Base-by-base conservation (phyloP, 1,140 invertebrate species). In the Caenorhabditis briggsae region DNA sequence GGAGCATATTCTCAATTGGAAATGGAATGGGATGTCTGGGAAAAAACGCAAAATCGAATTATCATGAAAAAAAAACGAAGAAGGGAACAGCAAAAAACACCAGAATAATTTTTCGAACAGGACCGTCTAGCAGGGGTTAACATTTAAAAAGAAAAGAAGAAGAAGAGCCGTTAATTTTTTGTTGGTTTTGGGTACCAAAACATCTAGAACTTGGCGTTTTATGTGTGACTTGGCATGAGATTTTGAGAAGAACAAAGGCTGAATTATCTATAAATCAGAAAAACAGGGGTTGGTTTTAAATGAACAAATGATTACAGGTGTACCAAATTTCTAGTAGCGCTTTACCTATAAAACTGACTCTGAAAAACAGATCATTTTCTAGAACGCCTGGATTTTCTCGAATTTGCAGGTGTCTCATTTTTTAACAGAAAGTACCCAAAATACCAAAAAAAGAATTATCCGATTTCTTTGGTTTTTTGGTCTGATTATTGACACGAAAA, bases 1-100 rank as follows among this genome's bases (percentile, higher is more conserved):
- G 59, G n/a, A 61, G 25, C 59, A 33, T 61, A 61, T 61, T 61
- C 23, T 61, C 23, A 61, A 61, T 61, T 61, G 18, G 25, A 61
- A 61, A 25, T 61, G 18, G 25, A 61, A 61, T 25, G 20, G 59
- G 25, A 61, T 61, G 56, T 18, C 18, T 58, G 56, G 18, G 23
- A 12, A 23, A n/a, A 14, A 25, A 61, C 8, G 59, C 23, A 61
- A 23, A 61, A 61, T 61, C 23, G 59, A 61, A 61, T 61, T 61
- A 61, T 61, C 59, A 61, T 33, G 59, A 20, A 58, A 20, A 58
- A 56, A 58, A 58, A 33, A 33, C 33, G 33, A 33, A 53, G 5
- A 16, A 6, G 16, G 23, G 59, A 61, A 61, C 20, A 61, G 59
- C 59, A 61, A 61, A 61, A 53, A 61, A 61, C 56, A 61, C 59